A percentile compares a stretch with the other conserved stretches of the same genome.
Evolutionary conservation across 2,888 invertebrate genomes (phyloP).

Genomic region (Brenthis hecate): DNA sequence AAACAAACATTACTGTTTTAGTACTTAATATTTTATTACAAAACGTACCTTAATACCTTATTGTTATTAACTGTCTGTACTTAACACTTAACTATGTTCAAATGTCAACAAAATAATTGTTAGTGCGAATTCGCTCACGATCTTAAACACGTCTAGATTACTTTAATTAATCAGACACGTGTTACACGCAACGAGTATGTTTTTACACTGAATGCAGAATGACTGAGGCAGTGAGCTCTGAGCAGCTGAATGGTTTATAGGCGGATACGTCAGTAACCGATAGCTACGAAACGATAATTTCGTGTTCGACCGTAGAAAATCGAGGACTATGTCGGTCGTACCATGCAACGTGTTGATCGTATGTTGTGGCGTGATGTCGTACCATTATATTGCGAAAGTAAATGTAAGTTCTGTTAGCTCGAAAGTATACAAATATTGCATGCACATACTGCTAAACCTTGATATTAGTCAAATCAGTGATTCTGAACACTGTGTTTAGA

Average conservation of each 20-base stretch:
- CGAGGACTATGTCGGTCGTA: slow-evolving; percentile 30
- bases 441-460: neutral
- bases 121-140: slow-evolving; percentile 31
- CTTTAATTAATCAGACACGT: slow-evolving; percentile 27
- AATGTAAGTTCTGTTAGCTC: slow-evolving; percentile 23
- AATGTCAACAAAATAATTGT: slow-evolving; percentile 21
- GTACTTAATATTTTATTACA: too few relatives aligned
- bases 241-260: slow-evolving; percentile 29
- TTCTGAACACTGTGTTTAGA: too few relatives aligned
- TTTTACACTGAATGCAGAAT: slow-evolving; percentile 24
- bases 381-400: slow-evolving; percentile 68
- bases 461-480: too few relatives aligned
- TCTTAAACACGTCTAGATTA: slow-evolving; percentile 32
- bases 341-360: slow-evolving; percentile 56
- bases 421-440: slow-evolving; percentile 20
- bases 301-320: slow-evolving; percentile 37
- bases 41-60: too few relatives aligned
- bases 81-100: slow-evolving; percentile 21
- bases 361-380: slow-evolving; percentile 72
- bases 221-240: neutral
- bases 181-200: slow-evolving; percentile 19
- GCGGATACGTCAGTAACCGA: slow-evolving; percentile 35
- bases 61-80: neutral
- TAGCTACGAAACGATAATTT: slow-evolving; percentile 37
- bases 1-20: too few relatives aligned